Evolutionary conservation across 2,113 vertebrate species (phyloP), one percentile per base, ranked within the genome.

Genomic region (Stomatorhinus ivindoensis): DNA sequence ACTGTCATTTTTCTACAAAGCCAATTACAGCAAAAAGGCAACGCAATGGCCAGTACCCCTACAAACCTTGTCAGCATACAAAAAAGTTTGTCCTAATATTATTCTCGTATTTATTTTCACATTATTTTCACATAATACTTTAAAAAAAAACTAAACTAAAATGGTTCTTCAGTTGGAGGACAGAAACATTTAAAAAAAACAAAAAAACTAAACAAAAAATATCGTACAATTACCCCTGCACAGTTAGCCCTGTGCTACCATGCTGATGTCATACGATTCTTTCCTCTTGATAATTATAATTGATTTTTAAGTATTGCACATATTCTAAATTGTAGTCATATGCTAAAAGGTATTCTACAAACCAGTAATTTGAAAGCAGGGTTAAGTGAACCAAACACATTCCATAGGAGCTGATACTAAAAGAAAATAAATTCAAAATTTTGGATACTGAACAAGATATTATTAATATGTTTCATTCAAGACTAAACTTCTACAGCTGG

Each of bases 251-350:
- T 90, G 55, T 86, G 88, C 21, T 4, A 89, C 92, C 89, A 90
- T 91, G 92, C 93, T 92, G 87, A 90, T 90, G 88, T 92, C 92
- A 91, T 93, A 93, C 90, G 91, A 51, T 87, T 89, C 88, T 91
- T 91, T 91, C 87, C 87, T 91, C 50, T 82, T 92, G 90, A 90
- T 91, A 93, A 90, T 90, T 92, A 89, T 89, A 93, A 93, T 93
- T 94, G 91, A 93, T 93, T 93, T 90, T 95, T 92, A 94, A 94
- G 95, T 96, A 96, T 96, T 96, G 95, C 95, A 96, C 94, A 90
- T 91, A 92, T 94, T 94, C 95, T 93, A 92, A 90, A 91, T 88
- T 93, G 91, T 95, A 93, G 94, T 93, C 93, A 94, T 92, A 92
- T 82, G 13, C 9, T 86, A 19, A 53, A 86, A 51, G 24, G 48